Conservation (phyloP, 2,797 vertebrate genomes). For the Halcyon badia region DNA sequence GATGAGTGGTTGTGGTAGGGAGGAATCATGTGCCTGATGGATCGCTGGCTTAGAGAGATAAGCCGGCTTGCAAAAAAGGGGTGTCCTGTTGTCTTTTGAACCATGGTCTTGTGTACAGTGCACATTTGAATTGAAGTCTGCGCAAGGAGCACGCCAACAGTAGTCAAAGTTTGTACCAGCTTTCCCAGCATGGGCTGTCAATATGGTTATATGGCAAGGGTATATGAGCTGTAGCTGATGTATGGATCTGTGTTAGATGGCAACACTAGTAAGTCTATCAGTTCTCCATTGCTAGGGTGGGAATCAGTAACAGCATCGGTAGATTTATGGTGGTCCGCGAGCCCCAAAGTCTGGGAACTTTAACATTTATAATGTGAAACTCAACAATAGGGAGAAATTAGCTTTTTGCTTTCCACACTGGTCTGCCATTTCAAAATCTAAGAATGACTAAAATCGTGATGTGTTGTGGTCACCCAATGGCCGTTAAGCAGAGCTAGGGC, state of each 20-base stretch:
- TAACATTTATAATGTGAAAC: not conserved
- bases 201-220: slow-evolving; percentile 36
- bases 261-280: not conserved
- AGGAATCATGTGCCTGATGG: slow-evolving; percentile 5
- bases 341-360: not conserved
- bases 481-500: not conserved
- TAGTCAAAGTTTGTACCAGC: slow-evolving; percentile 46
- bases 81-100: not conserved
- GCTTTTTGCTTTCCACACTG: not conserved
- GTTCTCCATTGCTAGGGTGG: not conserved
- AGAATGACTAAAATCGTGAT: not conserved
- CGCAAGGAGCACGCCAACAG: slow-evolving; percentile 25
- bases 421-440: not conserved
- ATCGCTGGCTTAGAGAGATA: slow-evolving; percentile 13
- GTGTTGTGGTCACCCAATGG: not conserved
- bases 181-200: slow-evolving; percentile 63
- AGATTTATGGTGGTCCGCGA: not conserved
- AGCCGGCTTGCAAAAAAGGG: not conserved
- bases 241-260: not conserved
- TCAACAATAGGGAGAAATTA: not conserved
- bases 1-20: not conserved
- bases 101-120: not conserved
- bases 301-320: not conserved
- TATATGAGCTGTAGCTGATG: slow-evolving; percentile 40
- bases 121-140: slow-evolving; percentile 40